Conservation (phyloP, 2,888 invertebrate genomes). For the Drosophila melanosoma region DNA sequence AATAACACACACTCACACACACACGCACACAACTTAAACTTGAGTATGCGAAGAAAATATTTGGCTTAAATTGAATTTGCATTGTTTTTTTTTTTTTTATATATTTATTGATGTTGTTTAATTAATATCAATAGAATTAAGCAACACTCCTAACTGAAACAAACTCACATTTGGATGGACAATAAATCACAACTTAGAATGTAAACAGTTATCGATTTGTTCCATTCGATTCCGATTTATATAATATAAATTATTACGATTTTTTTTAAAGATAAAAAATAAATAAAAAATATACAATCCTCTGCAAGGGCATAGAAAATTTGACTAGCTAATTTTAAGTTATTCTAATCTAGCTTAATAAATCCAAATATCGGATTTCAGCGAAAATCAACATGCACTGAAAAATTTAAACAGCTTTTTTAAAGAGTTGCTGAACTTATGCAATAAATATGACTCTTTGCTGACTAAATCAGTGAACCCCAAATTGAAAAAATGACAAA, state of each 20-base stretch:
- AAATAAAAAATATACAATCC: too few species aligned
- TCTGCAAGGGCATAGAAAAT: background rate
- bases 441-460: too few species aligned
- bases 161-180: slow-evolving; percentile 9
- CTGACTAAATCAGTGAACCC: background rate
- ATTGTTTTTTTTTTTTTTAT: slow-evolving; percentile 30
- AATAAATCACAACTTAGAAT: slow-evolving; percentile 2
- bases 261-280: too few species aligned
- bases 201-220: background rate
- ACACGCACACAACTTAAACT: background rate
- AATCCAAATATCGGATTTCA: background rate
- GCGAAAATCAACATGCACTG: too few species aligned
- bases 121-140: slow-evolving; percentile 70
- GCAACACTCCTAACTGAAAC: slow-evolving; percentile 20
- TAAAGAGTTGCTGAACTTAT: too few species aligned
- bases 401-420: too few species aligned
- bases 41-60: slow-evolving; percentile 42
- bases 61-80: slow-evolving; percentile 37
- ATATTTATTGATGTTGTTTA: slow-evolving; percentile 60
- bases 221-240: background rate
- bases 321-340: background rate
- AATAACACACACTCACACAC: background rate
- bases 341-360: background rate
- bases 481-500: background rate
- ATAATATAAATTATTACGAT: too few species aligned